Evolutionary conservation across 2,888 invertebrate genomes (phyloP).

Genomic region (Buathra laborator): DNA sequence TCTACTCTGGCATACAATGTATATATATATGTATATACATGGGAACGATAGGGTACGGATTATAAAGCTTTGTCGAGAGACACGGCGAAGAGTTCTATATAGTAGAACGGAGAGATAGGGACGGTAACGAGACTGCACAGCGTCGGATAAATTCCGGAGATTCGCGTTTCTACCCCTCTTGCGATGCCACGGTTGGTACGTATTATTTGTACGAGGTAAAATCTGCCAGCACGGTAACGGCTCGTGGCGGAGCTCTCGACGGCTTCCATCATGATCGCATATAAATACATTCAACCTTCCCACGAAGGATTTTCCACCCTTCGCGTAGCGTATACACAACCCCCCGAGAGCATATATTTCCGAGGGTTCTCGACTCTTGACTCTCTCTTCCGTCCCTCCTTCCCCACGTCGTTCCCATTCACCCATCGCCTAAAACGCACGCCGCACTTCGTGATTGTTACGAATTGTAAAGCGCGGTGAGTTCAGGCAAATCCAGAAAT

Average conservation of each 20-base stretch:
- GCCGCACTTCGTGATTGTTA: conserved; percentile 12
- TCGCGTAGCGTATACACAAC: neutral
- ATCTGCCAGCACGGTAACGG: conserved; percentile 19
- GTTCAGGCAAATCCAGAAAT: neutral
- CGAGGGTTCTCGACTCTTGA: conserved; percentile 43
- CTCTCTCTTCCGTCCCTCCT: neutral
- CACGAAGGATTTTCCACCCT: conserved; percentile 37
- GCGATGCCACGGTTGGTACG: neutral
- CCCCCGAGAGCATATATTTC: conserved; percentile 9
- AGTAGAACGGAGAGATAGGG: conserved; percentile 23
- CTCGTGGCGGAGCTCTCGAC: conserved; percentile 3
- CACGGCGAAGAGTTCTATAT: conserved; percentile 12
- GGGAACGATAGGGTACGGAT: neutral
- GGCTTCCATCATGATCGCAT: conserved; percentile 22
- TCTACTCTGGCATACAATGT: neutral
- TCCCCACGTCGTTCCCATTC: neutral
- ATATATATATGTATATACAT: neutral
- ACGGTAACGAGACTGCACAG: conserved; percentile 32
- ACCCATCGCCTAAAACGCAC: neutral
- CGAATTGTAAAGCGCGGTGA: neutral
- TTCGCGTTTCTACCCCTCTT: conserved; percentile 28
- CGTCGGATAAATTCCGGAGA: conserved; percentile 52
- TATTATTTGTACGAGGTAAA: conserved; percentile 48
- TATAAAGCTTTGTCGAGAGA: conserved; percentile 45
- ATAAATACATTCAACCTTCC: conserved; percentile 35